Conservation (phyloP, 2,113 vertebrate species). For the Passer domesticus region DNA sequence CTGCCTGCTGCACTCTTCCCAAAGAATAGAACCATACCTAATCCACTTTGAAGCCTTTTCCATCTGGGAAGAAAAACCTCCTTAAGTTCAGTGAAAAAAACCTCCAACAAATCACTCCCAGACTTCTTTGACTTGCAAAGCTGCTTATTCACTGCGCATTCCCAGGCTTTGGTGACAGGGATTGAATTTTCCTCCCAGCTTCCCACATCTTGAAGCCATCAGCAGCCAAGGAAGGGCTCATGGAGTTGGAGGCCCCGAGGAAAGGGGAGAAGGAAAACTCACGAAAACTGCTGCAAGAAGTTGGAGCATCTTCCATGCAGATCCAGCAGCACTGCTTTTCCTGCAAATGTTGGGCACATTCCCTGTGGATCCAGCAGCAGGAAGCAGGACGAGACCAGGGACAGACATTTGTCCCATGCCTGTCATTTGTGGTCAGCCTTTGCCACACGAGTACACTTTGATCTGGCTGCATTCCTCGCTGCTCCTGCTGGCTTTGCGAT, state of each 20-base stretch:
- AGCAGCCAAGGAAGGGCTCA: background rate
- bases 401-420: background rate
- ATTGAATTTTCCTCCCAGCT: background rate
- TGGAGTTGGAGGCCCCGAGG: background rate
- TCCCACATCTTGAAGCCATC: slow-evolving; percentile 66
- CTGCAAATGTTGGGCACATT: background rate
- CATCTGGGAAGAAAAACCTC: background rate
- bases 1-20: background rate
- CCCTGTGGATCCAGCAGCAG: background rate
- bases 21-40: background rate
- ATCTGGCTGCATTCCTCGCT: background rate
- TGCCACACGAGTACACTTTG: background rate
- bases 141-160: background rate
- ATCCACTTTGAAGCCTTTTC: background rate
- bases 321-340: background rate
- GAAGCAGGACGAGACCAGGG: background rate
- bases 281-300: background rate
- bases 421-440: background rate
- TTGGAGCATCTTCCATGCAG: background rate
- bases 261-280: background rate
- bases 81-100: background rate
- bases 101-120: background rate
- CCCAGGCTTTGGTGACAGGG: background rate
- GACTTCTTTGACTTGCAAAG: background rate
- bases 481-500: background rate